Percentiles rank a stretch among this genome's conserved stretches.
phyloP scores from a whole-genome alignment of 1,140 invertebrate species.

The honey bee (Apis mellifera) region Amel_HAv3.1 CM009937.2:1238001-1238500 shows the following conservation, averaged over 20 bases:
- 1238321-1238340: slow-evolving; percentile 63
- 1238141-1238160: background rate
- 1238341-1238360: no score
- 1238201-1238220: no score
- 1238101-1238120: background rate
- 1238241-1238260: no score
- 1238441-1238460: no score
- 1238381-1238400: no score
- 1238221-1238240: background rate
- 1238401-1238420: no score
- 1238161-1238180: background rate
- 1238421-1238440: no score
- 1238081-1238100: no score
- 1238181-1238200: no score
- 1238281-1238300: slow-evolving; percentile 42
- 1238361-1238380: no score
- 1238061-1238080: background rate
- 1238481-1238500: no score
- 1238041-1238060: slow-evolving; percentile 32
- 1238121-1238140: background rate
- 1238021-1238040: slow-evolving; percentile 69
- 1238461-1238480: no score
- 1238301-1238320: slow-evolving; percentile 71
- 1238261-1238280: background rate
- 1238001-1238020: slow-evolving; percentile 71